Evolutionary conservation across 2,797 vertebrate species (phyloP).

Genomic region (Siniperca undulata): DNA sequence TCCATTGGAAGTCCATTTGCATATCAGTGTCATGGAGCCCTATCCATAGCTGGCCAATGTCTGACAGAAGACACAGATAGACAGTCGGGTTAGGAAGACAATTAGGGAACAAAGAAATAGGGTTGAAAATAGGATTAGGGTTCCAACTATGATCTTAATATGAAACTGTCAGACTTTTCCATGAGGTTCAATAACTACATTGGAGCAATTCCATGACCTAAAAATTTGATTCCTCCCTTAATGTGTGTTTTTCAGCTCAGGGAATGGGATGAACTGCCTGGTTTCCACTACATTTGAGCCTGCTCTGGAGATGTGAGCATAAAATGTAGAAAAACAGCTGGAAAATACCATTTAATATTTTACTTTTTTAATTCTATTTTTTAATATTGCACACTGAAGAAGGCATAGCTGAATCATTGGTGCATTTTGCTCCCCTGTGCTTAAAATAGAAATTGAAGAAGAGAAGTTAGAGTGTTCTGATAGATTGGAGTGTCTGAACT

Average conservation of each 20-base stretch:
- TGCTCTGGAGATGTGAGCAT: background rate
- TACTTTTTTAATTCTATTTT: background rate
- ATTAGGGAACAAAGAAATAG: background rate
- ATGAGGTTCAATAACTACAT: slow-evolving; percentile 26
- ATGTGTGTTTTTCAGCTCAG: slow-evolving; percentile 31
- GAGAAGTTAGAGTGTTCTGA: background rate
- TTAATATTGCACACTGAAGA: background rate
- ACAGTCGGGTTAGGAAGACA: background rate
- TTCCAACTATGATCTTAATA: background rate
- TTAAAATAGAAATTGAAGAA: slow-evolving; percentile 4
- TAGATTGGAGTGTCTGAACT: slow-evolving; percentile 25
- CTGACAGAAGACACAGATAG: slow-evolving; percentile 73
- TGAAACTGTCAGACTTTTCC: slow-evolving; percentile 42
- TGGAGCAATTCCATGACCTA: slow-evolving; percentile 38
- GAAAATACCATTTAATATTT: background rate
- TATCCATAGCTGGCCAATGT: slow-evolving; percentile 95
- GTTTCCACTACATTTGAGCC: slow-evolving; percentile 7
- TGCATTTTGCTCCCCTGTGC: background rate
- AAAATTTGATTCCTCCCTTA: slow-evolving; percentile 24
- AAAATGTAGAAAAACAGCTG: slow-evolving; percentile 15
- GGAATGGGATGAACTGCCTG: background rate
- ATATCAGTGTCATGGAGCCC: slow-evolving; percentile 94
- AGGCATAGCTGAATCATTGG: background rate
- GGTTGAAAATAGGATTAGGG: background rate
- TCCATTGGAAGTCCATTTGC: slow-evolving; percentile 99